phyloP scores from a whole-genome alignment of 2,113 vertebrate genomes.

The Noctilio leporinus region DNA sequence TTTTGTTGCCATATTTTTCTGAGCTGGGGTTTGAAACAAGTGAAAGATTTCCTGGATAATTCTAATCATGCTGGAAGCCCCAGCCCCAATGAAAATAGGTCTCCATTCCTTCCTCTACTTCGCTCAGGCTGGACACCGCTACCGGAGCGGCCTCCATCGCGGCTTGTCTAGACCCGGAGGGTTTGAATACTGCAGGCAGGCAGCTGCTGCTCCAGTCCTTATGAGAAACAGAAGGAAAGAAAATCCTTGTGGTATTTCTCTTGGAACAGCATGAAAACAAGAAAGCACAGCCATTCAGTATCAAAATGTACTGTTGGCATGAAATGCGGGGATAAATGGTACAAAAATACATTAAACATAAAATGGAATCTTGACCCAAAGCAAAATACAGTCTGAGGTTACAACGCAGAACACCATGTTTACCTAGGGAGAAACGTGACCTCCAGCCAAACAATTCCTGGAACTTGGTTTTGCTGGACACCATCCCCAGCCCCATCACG shows the following conservation, averaged over 20 bases:
- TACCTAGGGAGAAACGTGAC: conserved; percentile 43
- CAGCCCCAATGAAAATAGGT: not conserved
- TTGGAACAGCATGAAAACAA: conserved; percentile 76
- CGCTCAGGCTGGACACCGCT: conserved; percentile 46
- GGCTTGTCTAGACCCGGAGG: conserved; percentile 68
- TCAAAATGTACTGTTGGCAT: conserved; percentile 63
- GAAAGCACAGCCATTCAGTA: conserved; percentile 61
- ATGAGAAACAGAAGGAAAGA: conserved; percentile 74
- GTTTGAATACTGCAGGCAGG: conserved; percentile 56
- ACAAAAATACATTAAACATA: conserved; percentile 66
- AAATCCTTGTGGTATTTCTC: conserved; percentile 75
- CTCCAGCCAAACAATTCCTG: not conserved
- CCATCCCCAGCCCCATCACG: not conserved
- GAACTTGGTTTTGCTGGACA: not conserved
- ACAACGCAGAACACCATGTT: conserved; percentile 31
- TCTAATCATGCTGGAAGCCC: not conserved
- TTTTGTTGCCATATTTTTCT: conserved; percentile 48
- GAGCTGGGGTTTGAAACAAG: conserved; percentile 21
- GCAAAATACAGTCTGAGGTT: conserved; percentile 62
- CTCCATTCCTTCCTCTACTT: conserved; percentile 33
- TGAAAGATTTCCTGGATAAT: conserved; percentile 46
- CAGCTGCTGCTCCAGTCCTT: conserved; percentile 61
- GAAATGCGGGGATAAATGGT: conserved; percentile 46
- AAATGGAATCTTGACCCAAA: conserved; percentile 65
- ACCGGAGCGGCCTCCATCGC: conserved; percentile 48